Conservation (phyloP, 1,140 invertebrate species). For the Pachyrhynchus sulphureomaculatus region DNA sequence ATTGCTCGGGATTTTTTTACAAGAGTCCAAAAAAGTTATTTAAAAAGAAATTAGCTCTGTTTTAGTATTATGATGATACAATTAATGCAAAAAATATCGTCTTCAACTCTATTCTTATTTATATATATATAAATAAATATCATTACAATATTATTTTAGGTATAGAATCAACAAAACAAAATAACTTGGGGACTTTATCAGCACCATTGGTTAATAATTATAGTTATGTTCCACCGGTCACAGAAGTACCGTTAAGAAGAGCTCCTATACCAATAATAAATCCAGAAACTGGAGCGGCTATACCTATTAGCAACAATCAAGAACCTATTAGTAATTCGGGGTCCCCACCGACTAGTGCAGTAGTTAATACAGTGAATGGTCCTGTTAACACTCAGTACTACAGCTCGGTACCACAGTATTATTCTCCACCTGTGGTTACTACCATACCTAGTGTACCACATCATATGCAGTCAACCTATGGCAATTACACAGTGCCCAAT, state of each 20-base stretch:
- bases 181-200: neutral
- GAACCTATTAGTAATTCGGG: neutral
- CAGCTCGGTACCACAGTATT: constrained; percentile 3
- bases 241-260: neutral
- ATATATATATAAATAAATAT: no score
- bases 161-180: neutral
- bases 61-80: no score
- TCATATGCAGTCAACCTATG: neutral
- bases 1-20: no score
- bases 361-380: neutral
- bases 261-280: constrained; percentile 7
- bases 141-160: no score
- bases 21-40: no score
- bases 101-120: no score
- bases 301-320: neutral
- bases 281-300: constrained; percentile 11
- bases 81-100: no score
- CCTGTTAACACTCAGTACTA: constrained; percentile 5
- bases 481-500: neutral
- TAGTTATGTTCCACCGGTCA: neutral
- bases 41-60: no score
- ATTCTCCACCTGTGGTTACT: neutral
- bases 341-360: neutral
- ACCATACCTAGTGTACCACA: neutral
- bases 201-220: neutral